Evolutionary conservation across 2,888 invertebrate species (phyloP), one percentile per base, ranked within the genome.

Genomic region (Gastrophysa polygoni): DNA sequence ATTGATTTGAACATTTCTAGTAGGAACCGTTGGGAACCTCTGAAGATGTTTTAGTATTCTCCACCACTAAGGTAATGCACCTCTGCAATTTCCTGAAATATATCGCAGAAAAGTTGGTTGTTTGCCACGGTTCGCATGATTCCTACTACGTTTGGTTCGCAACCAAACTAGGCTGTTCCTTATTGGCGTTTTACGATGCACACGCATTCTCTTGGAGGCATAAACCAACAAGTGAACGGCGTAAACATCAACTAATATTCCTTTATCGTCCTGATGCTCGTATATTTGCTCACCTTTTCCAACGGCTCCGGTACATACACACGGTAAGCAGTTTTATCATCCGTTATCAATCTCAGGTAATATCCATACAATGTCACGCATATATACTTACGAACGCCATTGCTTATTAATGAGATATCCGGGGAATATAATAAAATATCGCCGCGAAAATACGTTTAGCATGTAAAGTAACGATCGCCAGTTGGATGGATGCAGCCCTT

Each of bases 301-400:
- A 66, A 69, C 67, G 66, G 62, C 61, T 44, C 21, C 54, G 54
- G 24, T 34, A 44, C 54, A 57, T 51, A 68, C 63, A 61, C 66
- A 69, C 68, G 58, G 70, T 69, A 72, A 73, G 71, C 70, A 69
- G 64, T 70, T 71, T 76, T 77, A 77, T 77, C 77, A 73, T 56
- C 67, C 70, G 73, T 77, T 77, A 77, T 78, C 77, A 75, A 77
- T 75, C 75, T 75, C 70, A 70, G 73, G 73, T 79, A 80, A 80
- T 80, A 80, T 80, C 78, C 80, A 80, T 80, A 80, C 79, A 79
- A 79, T 80, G 79, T 80, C 80, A 80, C 79, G 79, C 78, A 78
- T 76, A 76, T 71, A 38, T 38, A 38, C 28, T 43, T 73, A 76
- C 77, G 78, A 78, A 78, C 77, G 78, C 75, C 72, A 79, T 80